Base-by-base conservation (phyloP, 2,888 invertebrate species). In the Drosophila maculinotata region DNA sequence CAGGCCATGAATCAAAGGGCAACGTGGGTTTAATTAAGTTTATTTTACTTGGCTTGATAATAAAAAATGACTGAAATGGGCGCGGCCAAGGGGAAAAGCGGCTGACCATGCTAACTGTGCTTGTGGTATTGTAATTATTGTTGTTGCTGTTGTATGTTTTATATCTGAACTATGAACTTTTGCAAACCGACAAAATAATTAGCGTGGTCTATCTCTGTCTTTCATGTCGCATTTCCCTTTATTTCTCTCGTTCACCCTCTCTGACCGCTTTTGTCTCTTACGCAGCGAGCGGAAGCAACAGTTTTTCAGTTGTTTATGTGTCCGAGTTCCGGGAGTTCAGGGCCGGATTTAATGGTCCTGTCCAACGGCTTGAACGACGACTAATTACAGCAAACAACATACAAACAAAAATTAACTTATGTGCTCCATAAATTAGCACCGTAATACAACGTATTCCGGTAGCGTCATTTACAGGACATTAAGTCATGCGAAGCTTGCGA, bases 161-260 rank as follows among this genome's bases (percentile, higher is more conserved):
- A 65, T 69, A 71, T 75, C 59, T 75, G 86, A 87, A 79, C 88
- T 87, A 71, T 87, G 87, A 84, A 85, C 83, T 84, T 81, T 85
- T 60, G 69, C 70, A 57, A 72, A 71, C 85, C 89, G 77, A 77
- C 86, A 83, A 89, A 87, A 87, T 87, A 87, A 87, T 87, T 87
- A 87, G 87, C 86, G 54, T 58, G 26, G 26, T 49, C 59, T 56
- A 51, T 54, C 56, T 52, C 38, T 30, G 5, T 52, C 33, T 39
- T 35, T 10, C 38, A 28, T 33, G 8, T 26, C 39, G 12, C 44
- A 17, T 23, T 9, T 42, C 23, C 30, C 9, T 9, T 8, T 15
- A 20, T 31, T 28, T 39, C 30, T 48, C 45, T 9, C 14, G 31
- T 30, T 38, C 41, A 12, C 42, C 26, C 2, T 26, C 31, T 49